A percentile compares a stretch with the other conserved stretches of the same genome.
Evolutionary conservation across 2,113 vertebrate genomes (phyloP).

Genomic region (Oophaga pumilio): DNA sequence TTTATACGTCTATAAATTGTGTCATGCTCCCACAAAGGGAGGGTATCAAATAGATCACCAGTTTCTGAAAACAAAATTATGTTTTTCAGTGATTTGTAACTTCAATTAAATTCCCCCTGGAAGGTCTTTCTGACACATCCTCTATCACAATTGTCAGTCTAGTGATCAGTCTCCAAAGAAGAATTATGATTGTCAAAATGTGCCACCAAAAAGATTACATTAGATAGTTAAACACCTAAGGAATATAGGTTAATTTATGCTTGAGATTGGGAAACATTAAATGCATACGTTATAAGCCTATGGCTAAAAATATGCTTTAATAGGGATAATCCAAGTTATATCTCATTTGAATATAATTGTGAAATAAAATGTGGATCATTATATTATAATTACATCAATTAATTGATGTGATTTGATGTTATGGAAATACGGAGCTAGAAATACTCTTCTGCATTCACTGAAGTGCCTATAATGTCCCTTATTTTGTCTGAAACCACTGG

Average conservation of each 20-base stretch:
- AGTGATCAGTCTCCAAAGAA: constrained; percentile 38
- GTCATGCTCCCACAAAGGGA: constrained; percentile 18
- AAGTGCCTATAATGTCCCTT: constrained; percentile 3
- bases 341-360: background rate
- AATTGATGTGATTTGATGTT: background rate
- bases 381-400: background rate
- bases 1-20: constrained; percentile 39
- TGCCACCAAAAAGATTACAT: constrained; percentile 12
- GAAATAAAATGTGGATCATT: background rate
- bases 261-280: background rate
- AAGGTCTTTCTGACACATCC: constrained; percentile 43
- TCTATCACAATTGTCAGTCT: constrained; percentile 33
- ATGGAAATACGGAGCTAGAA: background rate
- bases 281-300: background rate
- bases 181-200: constrained; percentile 24
- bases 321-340: background rate
- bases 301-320: constrained; percentile 10
- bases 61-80: constrained; percentile 52
- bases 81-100: constrained; percentile 53
- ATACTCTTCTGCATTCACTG: background rate
- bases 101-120: constrained; percentile 52
- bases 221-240: background rate
- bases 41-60: constrained; percentile 40
- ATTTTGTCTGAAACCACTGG: background rate
- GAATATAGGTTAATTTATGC: constrained; percentile 15